These are phyloP conservation scores for Conistra vaccinii DNA, from an alignment of 2,888 invertebrate species.

Conservation along the genomic window DNA sequence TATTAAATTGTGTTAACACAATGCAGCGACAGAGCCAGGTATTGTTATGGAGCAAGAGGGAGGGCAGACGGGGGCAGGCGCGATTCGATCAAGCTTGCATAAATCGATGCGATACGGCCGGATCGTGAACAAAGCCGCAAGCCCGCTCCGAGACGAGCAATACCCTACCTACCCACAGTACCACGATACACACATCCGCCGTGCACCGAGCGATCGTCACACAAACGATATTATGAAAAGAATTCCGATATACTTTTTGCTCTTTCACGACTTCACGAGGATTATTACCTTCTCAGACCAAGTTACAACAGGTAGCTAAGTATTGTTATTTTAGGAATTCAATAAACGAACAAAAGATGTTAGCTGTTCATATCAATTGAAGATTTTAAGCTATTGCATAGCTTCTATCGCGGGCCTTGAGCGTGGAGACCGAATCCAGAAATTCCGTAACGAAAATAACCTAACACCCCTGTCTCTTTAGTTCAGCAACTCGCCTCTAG, in stretches of 20 bases:
- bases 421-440: too few species aligned
- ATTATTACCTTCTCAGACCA: constrained; percentile 55
- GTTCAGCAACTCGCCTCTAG: too few species aligned
- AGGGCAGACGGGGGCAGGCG: constrained; percentile 72
- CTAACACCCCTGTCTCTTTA: too few species aligned
- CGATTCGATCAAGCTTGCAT: constrained; percentile 89
- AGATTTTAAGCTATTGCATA: too few species aligned
- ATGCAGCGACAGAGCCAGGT: constrained; percentile 77
- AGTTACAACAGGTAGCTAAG: constrained; percentile 54
- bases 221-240: constrained; percentile 62
- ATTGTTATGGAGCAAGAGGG: constrained; percentile 77
- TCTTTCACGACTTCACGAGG: constrained; percentile 41
- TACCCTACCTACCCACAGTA: constrained; percentile 57
- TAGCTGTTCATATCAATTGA: constrained; percentile 26
- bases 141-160: constrained; percentile 76
- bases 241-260: constrained; percentile 57
- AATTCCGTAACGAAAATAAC: too few species aligned
- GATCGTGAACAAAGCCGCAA: constrained; percentile 88
- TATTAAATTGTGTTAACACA: constrained; percentile 64
- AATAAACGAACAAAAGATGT: constrained; percentile 38
- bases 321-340: constrained; percentile 52
- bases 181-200: constrained; percentile 55
- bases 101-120: constrained; percentile 89
- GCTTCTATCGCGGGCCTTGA: too few species aligned
- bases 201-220: constrained; percentile 49